phyloP scores from a whole-genome alignment of 2,113 vertebrate genomes.

The Scomber japonicus region DNA sequence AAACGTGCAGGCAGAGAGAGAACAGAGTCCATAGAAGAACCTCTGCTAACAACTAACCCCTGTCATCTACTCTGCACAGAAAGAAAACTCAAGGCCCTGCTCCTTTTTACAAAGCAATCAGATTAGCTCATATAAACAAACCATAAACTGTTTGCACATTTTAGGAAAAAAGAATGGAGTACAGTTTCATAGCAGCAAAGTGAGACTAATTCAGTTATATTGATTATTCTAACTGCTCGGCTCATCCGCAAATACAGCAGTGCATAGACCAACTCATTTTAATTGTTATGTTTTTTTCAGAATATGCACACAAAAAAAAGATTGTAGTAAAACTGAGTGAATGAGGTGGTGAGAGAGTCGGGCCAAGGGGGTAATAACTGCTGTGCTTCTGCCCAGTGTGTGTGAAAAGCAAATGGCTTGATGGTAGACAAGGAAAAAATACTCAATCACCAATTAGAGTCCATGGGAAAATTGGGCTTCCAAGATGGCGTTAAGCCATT shows the following conservation, averaged over 20 bases:
- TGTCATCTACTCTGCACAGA: constrained; percentile 15
- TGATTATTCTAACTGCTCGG: constrained; percentile 43
- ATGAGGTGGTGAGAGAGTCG: constrained; percentile 29
- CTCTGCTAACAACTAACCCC: constrained; percentile 21
- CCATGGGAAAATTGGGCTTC: constrained; percentile 59
- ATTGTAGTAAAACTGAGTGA: constrained; percentile 48
- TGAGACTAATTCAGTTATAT: constrained; percentile 27
- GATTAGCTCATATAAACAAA: constrained; percentile 6
- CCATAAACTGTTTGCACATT: constrained; percentile 34
- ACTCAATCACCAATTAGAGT: constrained; percentile 64
- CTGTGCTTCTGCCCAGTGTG: constrained; percentile 35
- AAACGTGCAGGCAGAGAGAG: constrained; percentile 8
- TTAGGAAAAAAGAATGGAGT: not conserved
- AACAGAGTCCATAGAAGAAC: constrained; percentile 6
- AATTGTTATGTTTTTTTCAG: constrained; percentile 33
- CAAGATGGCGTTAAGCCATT: constrained; percentile 56
- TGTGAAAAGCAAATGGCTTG: constrained; percentile 43
- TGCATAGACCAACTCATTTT: constrained; percentile 41
- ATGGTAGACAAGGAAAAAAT: constrained; percentile 41
- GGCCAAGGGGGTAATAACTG: constrained; percentile 51
- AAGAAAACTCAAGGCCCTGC: constrained; percentile 21
- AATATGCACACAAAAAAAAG: constrained; percentile 60
- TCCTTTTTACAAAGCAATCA: constrained; percentile 27
- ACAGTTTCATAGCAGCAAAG: constrained; percentile 24
- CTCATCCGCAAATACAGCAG: constrained; percentile 37